These are phyloP conservation scores for Struthio camelus DNA, from an alignment of 2,113 vertebrate species.

Conservation along the genomic window DNA sequence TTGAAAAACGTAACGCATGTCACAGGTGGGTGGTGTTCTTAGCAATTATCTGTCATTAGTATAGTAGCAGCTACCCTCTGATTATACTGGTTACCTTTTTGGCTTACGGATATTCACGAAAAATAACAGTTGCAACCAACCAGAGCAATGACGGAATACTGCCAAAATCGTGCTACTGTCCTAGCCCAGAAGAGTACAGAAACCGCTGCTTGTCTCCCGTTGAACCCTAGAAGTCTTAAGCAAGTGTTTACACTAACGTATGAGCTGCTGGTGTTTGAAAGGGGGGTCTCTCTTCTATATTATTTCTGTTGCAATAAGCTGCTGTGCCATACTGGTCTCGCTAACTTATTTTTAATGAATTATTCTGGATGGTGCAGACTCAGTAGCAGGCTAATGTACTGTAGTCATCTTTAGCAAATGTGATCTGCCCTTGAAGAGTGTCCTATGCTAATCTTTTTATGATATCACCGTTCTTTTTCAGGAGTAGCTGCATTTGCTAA, in stretches of 20 bases:
- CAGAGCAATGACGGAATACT: neutral
- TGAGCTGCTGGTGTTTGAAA: neutral
- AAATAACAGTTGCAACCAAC: neutral
- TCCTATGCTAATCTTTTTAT: conserved; percentile 16
- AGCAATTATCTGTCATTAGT: neutral
- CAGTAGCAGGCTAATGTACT: neutral
- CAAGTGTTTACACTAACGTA: neutral
- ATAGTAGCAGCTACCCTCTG: neutral
- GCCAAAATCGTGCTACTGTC: neutral
- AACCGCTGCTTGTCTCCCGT: neutral
- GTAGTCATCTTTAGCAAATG: neutral
- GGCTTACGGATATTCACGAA: neutral
- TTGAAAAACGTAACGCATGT: neutral
- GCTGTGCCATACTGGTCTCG: neutral
- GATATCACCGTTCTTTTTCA: neutral
- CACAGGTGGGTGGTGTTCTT: neutral
- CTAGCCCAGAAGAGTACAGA: neutral
- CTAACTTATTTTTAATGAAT: neutral
- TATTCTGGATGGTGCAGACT: neutral
- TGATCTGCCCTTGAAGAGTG: conserved; percentile 39
- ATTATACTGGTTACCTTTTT: neutral
- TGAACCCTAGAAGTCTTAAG: neutral
- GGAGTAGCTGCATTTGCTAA: conserved; percentile 24
- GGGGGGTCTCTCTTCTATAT: neutral
- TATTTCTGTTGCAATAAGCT: neutral